Evolutionary conservation across 1,140 invertebrate species (phyloP).

Genomic region (Temnothorax curvispinosus): DNA sequence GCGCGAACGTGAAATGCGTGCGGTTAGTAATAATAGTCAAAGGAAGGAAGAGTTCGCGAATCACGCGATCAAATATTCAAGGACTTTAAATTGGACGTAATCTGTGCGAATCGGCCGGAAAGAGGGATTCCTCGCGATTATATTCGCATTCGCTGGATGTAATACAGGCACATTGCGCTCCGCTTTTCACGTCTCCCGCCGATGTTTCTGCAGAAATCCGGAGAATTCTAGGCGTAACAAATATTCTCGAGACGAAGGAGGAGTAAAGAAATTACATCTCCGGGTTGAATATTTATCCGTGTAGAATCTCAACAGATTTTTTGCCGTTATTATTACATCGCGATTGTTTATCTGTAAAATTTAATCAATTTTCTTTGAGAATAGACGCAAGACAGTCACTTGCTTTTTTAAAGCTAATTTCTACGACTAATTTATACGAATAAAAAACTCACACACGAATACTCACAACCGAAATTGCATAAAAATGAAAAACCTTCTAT

Average conservation of each 20-base stretch:
- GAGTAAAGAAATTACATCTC: constrained; percentile 41
- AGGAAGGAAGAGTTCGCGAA: neutral
- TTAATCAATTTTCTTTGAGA: constrained; percentile 1
- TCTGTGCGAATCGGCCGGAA: constrained; percentile 20
- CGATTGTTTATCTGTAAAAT: constrained; percentile 43
- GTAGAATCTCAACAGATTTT: constrained; percentile 15
- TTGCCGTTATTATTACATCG: constrained; percentile 17
- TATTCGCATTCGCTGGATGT: constrained; percentile 23
- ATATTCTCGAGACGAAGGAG: constrained; percentile 25
- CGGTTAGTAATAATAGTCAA: constrained; percentile 20
- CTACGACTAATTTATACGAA: neutral
- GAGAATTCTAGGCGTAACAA: constrained; percentile 44
- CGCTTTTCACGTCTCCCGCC: neutral
- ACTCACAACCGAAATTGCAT: neutral
- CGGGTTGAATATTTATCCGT: constrained; percentile 24
- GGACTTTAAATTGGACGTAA: constrained; percentile 40
- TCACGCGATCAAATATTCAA: constrained; percentile 51
- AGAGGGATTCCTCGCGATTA: constrained; percentile 9
- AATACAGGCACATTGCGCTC: constrained; percentile 23
- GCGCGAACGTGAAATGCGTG: neutral
- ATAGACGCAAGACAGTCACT: neutral
- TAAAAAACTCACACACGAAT: neutral
- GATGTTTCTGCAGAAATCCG: constrained; percentile 16
- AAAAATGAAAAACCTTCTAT: neutral
- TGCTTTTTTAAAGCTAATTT: constrained; percentile 35